phyloP scores from a whole-genome alignment of 1,140 invertebrate genomes.

The Leucophenga varia region DNA sequence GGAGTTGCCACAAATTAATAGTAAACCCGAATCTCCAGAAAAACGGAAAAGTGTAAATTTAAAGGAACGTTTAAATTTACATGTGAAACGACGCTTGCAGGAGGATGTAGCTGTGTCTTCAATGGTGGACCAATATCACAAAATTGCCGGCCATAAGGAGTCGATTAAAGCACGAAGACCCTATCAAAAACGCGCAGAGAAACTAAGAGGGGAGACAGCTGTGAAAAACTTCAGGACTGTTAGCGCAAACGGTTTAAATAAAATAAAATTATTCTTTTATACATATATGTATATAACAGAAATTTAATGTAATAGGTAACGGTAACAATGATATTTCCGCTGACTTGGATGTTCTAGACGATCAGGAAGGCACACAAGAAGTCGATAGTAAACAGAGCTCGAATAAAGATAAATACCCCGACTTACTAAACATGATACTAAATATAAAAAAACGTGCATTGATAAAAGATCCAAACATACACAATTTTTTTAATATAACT shows the following conservation, averaged over 20 bases:
- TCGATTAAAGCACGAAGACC: constrained; percentile 35
- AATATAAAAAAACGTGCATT: constrained; percentile 38
- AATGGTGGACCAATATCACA: constrained; percentile 10
- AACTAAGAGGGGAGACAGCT: constrained; percentile 31
- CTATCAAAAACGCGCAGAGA: constrained; percentile 44
- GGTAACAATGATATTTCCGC: too few relatives aligned
- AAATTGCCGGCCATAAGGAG: neutral
- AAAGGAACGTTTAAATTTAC: constrained; percentile 47
- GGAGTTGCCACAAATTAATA: too few relatives aligned
- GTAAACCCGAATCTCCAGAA: too few relatives aligned
- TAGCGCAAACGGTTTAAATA: too few relatives aligned
- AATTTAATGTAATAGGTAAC: too few relatives aligned
- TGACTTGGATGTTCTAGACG: constrained; percentile 26
- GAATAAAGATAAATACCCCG: constrained; percentile 34
- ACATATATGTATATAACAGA: too few relatives aligned
- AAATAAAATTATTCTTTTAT: too few relatives aligned
- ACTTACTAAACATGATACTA: constrained; percentile 43
- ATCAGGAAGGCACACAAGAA: constrained; percentile 30
- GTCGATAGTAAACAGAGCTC: constrained; percentile 17
- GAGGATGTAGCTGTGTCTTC: constrained; percentile 31
- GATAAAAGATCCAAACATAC: constrained; percentile 43
- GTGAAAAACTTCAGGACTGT: too few relatives aligned
- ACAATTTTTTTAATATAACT: constrained; percentile 36
- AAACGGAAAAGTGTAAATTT: constrained; percentile 21
- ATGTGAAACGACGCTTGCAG: constrained; percentile 46